A percentile compares a stretch with the other conserved stretches of the same genome.
Evolutionary conservation across 2,797 vertebrate species (phyloP).

Genomic region (Peromyscus melanophrys): DNA sequence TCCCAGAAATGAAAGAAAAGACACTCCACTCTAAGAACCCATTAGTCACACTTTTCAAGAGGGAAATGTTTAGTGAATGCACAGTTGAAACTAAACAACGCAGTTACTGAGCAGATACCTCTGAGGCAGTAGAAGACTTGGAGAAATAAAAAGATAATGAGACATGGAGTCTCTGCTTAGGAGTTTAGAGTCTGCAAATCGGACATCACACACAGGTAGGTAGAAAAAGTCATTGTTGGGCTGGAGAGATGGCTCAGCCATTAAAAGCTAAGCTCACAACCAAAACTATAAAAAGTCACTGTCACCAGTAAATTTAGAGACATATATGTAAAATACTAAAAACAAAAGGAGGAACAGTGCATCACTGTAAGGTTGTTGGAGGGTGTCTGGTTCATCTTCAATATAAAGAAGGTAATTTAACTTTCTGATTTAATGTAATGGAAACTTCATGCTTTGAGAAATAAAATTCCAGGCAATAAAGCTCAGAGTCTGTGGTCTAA

Average conservation of each 20-base stretch:
- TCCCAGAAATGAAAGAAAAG: slow-evolving; percentile 59
- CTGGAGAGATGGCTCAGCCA: background rate
- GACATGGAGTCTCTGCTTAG: background rate
- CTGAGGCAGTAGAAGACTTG: background rate
- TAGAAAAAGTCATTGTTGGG: background rate
- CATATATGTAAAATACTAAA: slow-evolving; percentile 56
- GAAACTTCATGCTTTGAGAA: background rate
- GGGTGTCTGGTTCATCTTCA: slow-evolving; percentile 13
- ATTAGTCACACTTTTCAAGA: slow-evolving; percentile 50
- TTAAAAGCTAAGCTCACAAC: background rate
- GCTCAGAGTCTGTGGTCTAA: background rate
- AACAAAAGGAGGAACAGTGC: background rate
- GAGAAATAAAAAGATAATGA: background rate
- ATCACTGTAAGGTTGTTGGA: background rate
- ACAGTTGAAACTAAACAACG: slow-evolving; percentile 26
- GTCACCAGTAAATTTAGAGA: slow-evolving; percentile 25
- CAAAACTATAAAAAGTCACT: background rate
- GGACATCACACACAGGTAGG: background rate
- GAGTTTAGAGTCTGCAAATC: slow-evolving; percentile 34
- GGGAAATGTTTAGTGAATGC: background rate
- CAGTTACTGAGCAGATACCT: slow-evolving; percentile 29
- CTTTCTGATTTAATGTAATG: slow-evolving; percentile 43
- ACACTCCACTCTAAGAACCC: background rate
- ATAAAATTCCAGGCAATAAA: slow-evolving; percentile 64
- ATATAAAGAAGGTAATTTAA: slow-evolving; percentile 39